These are phyloP conservation scores for Eubasilissa regina DNA, from an alignment of 1,140 invertebrate genomes.

Conservation along the genomic window DNA sequence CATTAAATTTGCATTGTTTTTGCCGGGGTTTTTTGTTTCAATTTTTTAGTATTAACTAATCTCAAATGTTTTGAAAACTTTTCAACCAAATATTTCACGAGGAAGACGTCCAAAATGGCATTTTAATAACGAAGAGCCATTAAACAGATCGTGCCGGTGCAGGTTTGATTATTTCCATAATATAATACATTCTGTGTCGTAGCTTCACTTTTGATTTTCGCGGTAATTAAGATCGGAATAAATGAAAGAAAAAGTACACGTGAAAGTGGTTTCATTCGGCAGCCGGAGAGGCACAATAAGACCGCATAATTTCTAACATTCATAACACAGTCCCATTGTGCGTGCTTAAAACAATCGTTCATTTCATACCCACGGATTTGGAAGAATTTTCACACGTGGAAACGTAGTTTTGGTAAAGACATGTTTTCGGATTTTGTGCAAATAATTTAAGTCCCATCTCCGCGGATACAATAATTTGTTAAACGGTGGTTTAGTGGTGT, in stretches of 20 bases:
- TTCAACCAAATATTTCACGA: too few relatives aligned
- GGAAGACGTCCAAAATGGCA: not conserved
- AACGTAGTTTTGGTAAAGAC: constrained; percentile 7
- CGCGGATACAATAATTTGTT: too few relatives aligned
- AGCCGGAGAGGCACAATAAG: constrained; percentile 20
- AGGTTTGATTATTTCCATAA: constrained; percentile 27
- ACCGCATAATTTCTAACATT: constrained; percentile 41
- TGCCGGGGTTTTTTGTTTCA: too few relatives aligned
- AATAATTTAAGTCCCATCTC: not conserved
- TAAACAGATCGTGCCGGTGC: constrained; percentile 17
- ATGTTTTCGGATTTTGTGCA: not conserved
- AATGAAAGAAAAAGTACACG: constrained; percentile 11
- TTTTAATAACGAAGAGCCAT: not conserved
- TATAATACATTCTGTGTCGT: constrained; percentile 14
- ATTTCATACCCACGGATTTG: constrained; percentile 24
- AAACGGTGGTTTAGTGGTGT: too few relatives aligned
- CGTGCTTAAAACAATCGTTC: constrained; percentile 38
- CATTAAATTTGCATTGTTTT: too few relatives aligned
- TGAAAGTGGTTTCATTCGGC: constrained; percentile 41
- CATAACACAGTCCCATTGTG: constrained; percentile 44
- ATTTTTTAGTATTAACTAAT: too few relatives aligned
- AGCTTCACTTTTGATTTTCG: constrained; percentile 41
- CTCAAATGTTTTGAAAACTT: too few relatives aligned
- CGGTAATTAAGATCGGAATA: constrained; percentile 31
- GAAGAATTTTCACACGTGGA: constrained; percentile 21